phyloP scores from a whole-genome alignment of 2,888 invertebrate genomes.

The Arrhopalites spinosus region DNA sequence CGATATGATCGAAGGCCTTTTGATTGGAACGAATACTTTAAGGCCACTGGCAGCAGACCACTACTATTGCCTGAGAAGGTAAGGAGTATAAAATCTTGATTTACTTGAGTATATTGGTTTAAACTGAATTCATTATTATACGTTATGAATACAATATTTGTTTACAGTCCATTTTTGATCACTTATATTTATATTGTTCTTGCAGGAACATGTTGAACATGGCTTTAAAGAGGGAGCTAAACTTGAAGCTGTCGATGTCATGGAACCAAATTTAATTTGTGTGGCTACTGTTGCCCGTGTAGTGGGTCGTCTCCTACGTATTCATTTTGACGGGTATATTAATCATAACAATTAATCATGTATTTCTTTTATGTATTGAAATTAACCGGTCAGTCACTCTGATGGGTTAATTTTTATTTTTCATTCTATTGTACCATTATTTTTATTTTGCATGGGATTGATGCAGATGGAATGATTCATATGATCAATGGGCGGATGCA shows the following conservation, averaged over 20 bases:
- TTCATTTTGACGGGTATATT: slow-evolving; percentile 97
- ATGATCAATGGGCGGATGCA: slow-evolving; percentile 92
- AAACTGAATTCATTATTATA: too few relatives aligned
- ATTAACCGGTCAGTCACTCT: too few relatives aligned
- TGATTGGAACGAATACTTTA: slow-evolving; percentile 76
- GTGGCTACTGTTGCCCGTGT: slow-evolving; percentile 90
- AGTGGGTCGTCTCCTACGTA: slow-evolving; percentile 83
- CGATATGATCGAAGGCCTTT: slow-evolving; percentile 69
- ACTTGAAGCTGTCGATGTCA: slow-evolving; percentile 92
- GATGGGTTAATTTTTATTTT: background rate
- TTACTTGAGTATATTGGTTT: too few relatives aligned
- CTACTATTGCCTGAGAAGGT: slow-evolving; percentile 29
- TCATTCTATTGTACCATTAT: too few relatives aligned
- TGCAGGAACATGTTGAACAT: slow-evolving; percentile 42
- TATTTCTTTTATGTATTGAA: too few relatives aligned
- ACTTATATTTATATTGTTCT: too few relatives aligned
- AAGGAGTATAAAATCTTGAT: background rate
- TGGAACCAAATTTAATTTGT: slow-evolving; percentile 94
- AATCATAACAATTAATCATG: too few relatives aligned
- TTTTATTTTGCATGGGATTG: too few relatives aligned
- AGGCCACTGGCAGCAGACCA: slow-evolving; percentile 52
- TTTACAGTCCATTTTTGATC: too few relatives aligned
- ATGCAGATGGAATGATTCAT: slow-evolving; percentile 86
- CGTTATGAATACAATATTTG: too few relatives aligned
- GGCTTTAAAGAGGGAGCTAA: slow-evolving; percentile 91